Conservation (phyloP, 2,797 vertebrate species). For the Eidolon dupreanum region DNA sequence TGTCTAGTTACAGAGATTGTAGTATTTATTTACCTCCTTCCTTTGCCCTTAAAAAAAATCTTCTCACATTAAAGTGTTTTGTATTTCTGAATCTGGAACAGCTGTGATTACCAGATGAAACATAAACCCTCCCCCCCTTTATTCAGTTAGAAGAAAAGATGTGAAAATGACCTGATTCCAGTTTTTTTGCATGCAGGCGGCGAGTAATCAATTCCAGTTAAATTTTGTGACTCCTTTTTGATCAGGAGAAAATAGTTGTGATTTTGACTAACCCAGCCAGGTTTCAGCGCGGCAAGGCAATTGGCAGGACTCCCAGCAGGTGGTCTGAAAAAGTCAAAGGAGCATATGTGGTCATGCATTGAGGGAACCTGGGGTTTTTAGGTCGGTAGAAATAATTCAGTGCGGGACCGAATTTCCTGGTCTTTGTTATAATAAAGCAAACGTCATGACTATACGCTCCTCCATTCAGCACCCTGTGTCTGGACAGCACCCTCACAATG, state of each 20-base stretch:
- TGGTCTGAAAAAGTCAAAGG: neutral
- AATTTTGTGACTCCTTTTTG: constrained; percentile 62
- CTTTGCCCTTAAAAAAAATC: neutral
- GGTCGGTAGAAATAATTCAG: neutral
- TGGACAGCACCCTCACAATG: constrained; percentile 88
- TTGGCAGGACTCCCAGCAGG: neutral
- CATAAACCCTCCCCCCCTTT: constrained; percentile 34
- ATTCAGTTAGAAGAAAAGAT: constrained; percentile 27
- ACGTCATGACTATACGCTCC: neutral
- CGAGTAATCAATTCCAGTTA: constrained; percentile 34
- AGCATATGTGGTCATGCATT: neutral
- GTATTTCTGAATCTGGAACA: constrained; percentile 67
- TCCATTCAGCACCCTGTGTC: constrained; percentile 89
- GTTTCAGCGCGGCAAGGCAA: neutral
- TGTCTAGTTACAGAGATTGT: constrained; percentile 59
- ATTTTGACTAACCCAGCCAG: constrained; percentile 23
- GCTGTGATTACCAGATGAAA: constrained; percentile 68
- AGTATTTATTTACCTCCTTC: constrained; percentile 56
- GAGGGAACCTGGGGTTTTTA: neutral
- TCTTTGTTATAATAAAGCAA: constrained; percentile 49
- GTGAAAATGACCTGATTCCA: constrained; percentile 70
- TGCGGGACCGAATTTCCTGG: neutral
- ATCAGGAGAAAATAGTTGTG: constrained; percentile 66
- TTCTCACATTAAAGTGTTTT: constrained; percentile 61
- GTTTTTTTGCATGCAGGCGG: neutral